A percentile compares a stretch with the other conserved stretches of the same genome.
These are phyloP conservation scores for Diloba caeruleocephala DNA, from an alignment of 2,888 invertebrate species.

Conservation along the genomic window DNA sequence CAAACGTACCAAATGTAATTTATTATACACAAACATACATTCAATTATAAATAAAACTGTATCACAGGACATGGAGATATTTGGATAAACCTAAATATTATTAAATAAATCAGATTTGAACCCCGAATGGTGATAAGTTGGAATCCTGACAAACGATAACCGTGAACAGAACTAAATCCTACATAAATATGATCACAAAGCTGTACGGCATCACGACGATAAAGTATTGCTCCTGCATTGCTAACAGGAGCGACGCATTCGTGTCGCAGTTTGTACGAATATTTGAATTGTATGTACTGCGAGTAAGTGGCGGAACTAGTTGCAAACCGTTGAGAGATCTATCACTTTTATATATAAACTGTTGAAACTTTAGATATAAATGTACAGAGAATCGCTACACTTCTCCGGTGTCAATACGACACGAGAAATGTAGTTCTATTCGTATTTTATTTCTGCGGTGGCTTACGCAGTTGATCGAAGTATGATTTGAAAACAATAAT, in stretches of 20 bases:
- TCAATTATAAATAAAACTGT: no score
- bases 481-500: no score
- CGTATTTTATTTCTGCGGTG: no score
- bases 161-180: constrained; percentile 14
- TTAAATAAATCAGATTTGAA: constrained; percentile 8
- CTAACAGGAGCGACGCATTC: no score
- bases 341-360: constrained; percentile 29
- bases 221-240: constrained; percentile 3
- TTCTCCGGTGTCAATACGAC: constrained; percentile 11
- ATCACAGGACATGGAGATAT: no score
- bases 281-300: constrained; percentile 15
- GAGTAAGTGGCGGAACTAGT: constrained; percentile 21
- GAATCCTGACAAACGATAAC: not conserved
- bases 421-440: not conserved
- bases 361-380: constrained; percentile 7
- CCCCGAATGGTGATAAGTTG: not conserved
- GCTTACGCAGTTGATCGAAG: no score
- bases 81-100: constrained; percentile 6
- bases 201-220: constrained; percentile 9
- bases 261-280: constrained; percentile 11
- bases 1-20: constrained; percentile 4
- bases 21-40: constrained; percentile 4
- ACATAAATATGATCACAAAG: constrained; percentile 5
- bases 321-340: constrained; percentile 22
- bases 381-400: not conserved